Evolutionary conservation across 2,888 invertebrate species (phyloP), one percentile per base, ranked within the genome.

Genomic region (Nasonovia ribisnigri): DNA sequence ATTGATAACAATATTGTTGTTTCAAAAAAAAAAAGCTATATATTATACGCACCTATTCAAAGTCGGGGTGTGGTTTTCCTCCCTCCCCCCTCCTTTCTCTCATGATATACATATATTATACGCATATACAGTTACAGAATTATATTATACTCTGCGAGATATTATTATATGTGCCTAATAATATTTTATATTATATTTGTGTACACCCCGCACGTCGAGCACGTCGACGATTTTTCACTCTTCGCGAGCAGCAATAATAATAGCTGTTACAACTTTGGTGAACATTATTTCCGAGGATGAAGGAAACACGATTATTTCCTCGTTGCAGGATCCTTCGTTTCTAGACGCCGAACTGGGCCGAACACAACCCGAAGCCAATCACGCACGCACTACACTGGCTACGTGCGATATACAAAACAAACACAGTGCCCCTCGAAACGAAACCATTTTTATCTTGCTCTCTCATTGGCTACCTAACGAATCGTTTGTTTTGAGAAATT

Each of bases 271-370:
- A 51, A 90, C 48, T 29, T 90, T 29, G 16, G 48, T 36, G 13
- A 84, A 90, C 51, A 90, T 51, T 84, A 77, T 84, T 84, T 77
- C 36, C 51, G 16, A 48, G 77, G 90, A 26, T 42, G 84, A 91
- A 24, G n/a, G n/a, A 91, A 57, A 84, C 84, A 20, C 43, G n/a
- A 54, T 57, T 84, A 84, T 91, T 57, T 84, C 84, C 54, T 20
- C 26, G 24, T 51, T 1, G 54, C 54, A 20, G 29, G 10, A 29
- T 42, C 43, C 42, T 20, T 43, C 20, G 24, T 84, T 46, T 54
- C 20, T 54, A 43, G n/a, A n/a, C 20, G 11, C 29, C 57, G 6
- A 57, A 24, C 8, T 10, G 5, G 6, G 16, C 29, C 10, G 60
- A 89, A 16, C 42, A 57, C 42, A 24, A 90, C 20, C 84, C n/a